Evolutionary conservation across 2,888 invertebrate genomes (phyloP), one percentile per base, ranked within the genome.

Genomic region (Lasioglossum morio): DNA sequence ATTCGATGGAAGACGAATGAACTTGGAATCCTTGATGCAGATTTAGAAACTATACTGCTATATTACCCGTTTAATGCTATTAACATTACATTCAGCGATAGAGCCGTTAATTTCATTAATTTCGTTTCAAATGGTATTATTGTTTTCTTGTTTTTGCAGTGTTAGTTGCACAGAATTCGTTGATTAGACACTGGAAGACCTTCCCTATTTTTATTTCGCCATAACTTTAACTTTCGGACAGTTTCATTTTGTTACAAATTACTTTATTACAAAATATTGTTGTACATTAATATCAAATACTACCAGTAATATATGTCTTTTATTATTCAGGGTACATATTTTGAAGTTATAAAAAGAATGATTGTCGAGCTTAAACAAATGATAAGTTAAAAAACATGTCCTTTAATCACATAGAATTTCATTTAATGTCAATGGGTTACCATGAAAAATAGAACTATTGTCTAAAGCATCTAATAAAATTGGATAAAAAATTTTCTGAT

Each of bases 1-100:
- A 19, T 46, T 43, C 75, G 23, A 40, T 37, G 48, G 48, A 57
- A 72, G 57, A 85, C 53, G 73, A 19, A 43, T n/a, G 5, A 34
- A 60, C 57, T 48, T 27, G 66, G 34, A 40, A 76, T 34, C 72
- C 69, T 69, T n/a, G 43, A 63, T 40, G 75, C 53, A 0, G 19
- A 37, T 23, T 23, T 23, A 4, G 69, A 23, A 37, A 69, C 46
- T 46, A 19, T 19, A 30, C 4, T 14, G 43, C 46, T 7, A 4
- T 0, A 4, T 72, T 72, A 34, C 0, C 37, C n/a, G n/a, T 23
- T 72, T 27, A 43, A 72, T 27, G n/a, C 19, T n/a, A 5, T 66
- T 34, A 37, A 66, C 7, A 63, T 30, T 30, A 63, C 30, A 16
- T 30, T 63, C 16, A 27, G 30, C 30, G 30, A 2, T 30, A 63